Evolutionary conservation across 2,113 vertebrate species (phyloP).

Genomic region (Urocynchramus pylzowi): DNA sequence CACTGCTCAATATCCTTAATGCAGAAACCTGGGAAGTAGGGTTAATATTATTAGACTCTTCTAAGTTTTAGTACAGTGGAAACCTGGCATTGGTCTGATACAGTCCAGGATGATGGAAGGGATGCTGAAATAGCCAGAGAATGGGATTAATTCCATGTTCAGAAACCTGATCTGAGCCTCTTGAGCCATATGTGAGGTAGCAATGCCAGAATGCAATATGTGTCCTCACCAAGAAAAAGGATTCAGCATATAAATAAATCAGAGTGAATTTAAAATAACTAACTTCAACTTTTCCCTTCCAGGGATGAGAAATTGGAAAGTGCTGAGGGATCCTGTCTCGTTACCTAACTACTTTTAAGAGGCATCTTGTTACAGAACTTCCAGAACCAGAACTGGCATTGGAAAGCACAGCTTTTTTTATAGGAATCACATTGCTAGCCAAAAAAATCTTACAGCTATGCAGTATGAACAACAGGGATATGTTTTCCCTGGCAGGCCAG

Average conservation of each 20-base stretch:
- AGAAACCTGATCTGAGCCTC: conserved; percentile 32
- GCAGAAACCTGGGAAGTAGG: not conserved
- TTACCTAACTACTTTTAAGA: conserved; percentile 22
- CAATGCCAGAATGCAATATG: conserved; percentile 2
- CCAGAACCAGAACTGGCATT: not conserved
- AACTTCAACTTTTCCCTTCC: not conserved
- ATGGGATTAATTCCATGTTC: conserved; percentile 25
- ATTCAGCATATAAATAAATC: conserved; percentile 24
- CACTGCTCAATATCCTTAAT: not conserved
- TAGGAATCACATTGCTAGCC: not conserved
- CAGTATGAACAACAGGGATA: not conserved
- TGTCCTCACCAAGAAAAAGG: not conserved
- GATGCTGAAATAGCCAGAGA: conserved; percentile 41
- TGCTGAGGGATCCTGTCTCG: not conserved
- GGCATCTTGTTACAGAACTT: not conserved
- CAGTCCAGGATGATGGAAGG: not conserved
- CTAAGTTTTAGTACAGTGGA: not conserved
- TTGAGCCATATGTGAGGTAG: conserved; percentile 8
- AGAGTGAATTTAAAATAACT: not conserved
- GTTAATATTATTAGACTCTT: conserved; percentile 7
- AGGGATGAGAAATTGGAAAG: conserved; percentile 18
- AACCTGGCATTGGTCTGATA: conserved; percentile 29
- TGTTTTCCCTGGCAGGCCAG: not conserved
- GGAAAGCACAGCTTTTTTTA: not conserved
- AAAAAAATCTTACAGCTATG: not conserved